Conservation (phyloP, 35 echinoderm and acorn worm species). For the Apostichopus californicus region DNA sequence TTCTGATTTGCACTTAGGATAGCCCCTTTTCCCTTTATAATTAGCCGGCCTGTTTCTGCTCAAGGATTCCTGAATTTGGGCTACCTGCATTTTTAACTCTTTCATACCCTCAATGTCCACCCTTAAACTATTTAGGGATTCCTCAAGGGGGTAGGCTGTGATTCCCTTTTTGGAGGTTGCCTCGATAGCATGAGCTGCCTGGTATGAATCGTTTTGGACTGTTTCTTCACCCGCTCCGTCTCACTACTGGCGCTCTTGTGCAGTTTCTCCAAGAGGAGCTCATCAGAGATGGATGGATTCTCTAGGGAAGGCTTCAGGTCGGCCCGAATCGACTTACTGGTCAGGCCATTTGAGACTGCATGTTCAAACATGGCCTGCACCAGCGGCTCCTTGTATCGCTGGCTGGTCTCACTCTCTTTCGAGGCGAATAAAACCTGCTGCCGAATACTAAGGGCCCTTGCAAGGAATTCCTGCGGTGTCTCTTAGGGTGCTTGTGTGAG, state of each 20-base stretch:
- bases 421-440: conserved; percentile 61
- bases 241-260: conserved; percentile 4
- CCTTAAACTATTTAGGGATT: background rate
- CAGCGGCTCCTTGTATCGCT: conserved; percentile 50
- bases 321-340: conserved; percentile 36
- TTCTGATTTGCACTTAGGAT: conserved; percentile 1
- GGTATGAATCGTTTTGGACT: background rate
- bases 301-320: conserved; percentile 49
- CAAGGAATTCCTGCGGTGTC: conserved; percentile 43
- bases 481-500: conserved; percentile 44
- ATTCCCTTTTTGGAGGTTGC: background rate
- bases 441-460: conserved; percentile 61
- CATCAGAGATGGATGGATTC: background rate
- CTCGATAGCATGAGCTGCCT: background rate
- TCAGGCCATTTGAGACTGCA: conserved; percentile 53
- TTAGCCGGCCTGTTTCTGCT: background rate
- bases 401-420: background rate
- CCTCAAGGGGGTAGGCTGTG: background rate
- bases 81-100: background rate
- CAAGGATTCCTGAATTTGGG: background rate
- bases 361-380: conserved; percentile 66
- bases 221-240: background rate
- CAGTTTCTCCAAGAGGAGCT: conserved; percentile 53
- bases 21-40: conserved; percentile 7
- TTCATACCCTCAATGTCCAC: background rate